Evolutionary conservation across 92 coral and sea anemone genomes (phyloP), one percentile per base, ranked within the genome.

Genomic region (Galaxea fascicularis): DNA sequence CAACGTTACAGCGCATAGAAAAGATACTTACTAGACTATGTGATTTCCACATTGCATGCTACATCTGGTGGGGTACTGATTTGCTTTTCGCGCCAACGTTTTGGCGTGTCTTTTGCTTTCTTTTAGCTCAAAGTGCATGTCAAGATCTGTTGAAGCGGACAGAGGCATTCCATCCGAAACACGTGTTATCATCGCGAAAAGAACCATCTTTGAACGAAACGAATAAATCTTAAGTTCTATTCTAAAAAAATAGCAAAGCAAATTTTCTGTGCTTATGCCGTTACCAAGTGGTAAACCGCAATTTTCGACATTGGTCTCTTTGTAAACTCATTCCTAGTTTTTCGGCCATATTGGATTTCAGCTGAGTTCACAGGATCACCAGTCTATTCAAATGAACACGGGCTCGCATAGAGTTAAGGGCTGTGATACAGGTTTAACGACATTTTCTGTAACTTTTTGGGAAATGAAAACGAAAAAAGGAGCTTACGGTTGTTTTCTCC

Each of bases 61-160:
- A 67, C 99, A 96, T 79, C 98, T 90, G 20, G 94, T 87, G 3
- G 99, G 99, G 63, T 90, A 90, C 77, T 96, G 97, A 72, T 95
- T 93, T 14, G 94, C 96, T 58, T 96, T 96, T 53, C 95, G 87
- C 4, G 99, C 95, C 63, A 96, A 83, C 1, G 85, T 77, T 82
- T 96, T 96, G 7, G 95, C 93, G 47, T 92, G 92, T 72, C 87
- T 92, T 78, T 96, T 96, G 81, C 98, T 95, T 52, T 96, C 99
- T 77, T 94, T 96, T 66, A 96, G 82, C 80, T 96, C 99, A 86
- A 96, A 96, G 57, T 95, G 98, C 92, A 95, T 90, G 59, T 96
- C 98, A 63, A 96, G 80, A 52, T 96, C 99, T 1, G 99, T 96
- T 28, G 99, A 94, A 0, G 99, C 99, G 17, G 99, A 92, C 46